Conservation (phyloP, 2,888 invertebrate genomes). For the Lithophane semibrunnea region DNA sequence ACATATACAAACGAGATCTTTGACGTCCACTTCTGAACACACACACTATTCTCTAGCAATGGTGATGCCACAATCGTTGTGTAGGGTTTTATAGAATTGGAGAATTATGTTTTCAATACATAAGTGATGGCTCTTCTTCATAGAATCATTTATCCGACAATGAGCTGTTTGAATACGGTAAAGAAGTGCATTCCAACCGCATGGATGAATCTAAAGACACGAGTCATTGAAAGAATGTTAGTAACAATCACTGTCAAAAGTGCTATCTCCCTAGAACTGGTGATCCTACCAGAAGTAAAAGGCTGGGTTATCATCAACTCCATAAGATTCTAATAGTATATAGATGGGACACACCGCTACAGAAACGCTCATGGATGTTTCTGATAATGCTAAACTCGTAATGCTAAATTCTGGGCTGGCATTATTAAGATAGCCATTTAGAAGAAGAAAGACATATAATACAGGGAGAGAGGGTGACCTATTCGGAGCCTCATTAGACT, state of each 20-base stretch:
- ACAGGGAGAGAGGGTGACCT: not conserved
- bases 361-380: no score
- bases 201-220: not conserved
- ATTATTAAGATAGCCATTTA: not conserved
- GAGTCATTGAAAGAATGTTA: not conserved
- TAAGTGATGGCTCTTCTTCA: not conserved
- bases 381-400: not conserved
- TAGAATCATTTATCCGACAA: not conserved
- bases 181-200: not conserved
- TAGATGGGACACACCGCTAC: not conserved
- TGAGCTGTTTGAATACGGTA: not conserved
- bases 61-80: not conserved
- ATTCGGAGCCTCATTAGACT: constrained; percentile 49
- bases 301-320: not conserved
- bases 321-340: not conserved
- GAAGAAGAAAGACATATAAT: not conserved
- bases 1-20: constrained; percentile 12
- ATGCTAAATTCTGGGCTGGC: not conserved
- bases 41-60: not conserved
- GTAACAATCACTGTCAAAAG: not conserved
- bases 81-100: not conserved
- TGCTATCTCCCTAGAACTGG: not conserved
- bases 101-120: not conserved
- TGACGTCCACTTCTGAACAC: not conserved
- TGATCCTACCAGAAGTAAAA: not conserved